Percentiles rank a stretch among this genome's conserved stretches.
phyloP scores from a whole-genome alignment of 2,888 invertebrate genomes.

The Notodonta dromedarius region DNA sequence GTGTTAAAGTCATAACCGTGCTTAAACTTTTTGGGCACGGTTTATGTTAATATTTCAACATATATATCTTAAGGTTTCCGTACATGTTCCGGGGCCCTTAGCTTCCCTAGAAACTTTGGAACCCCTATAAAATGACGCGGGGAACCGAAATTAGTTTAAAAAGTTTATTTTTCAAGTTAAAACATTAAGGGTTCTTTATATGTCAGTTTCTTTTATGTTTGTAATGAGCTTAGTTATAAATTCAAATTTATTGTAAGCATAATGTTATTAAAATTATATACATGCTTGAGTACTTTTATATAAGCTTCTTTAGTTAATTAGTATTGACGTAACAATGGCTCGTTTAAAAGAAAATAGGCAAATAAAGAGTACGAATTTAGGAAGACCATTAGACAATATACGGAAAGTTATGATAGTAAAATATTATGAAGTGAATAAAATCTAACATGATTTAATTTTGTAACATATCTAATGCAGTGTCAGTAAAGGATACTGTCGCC shows the following conservation, averaged over 20 bases:
- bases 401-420: too few relatives aligned
- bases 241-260: background rate
- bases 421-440: background rate
- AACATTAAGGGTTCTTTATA: background rate
- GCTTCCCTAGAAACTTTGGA: constrained; percentile 14
- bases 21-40: constrained; percentile 29
- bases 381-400: too few relatives aligned
- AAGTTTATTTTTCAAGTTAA: background rate
- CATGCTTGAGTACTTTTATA: background rate
- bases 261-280: too few relatives aligned
- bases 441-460: background rate
- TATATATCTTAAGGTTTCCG: constrained; percentile 8
- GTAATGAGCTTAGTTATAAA: background rate
- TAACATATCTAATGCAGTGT: background rate
- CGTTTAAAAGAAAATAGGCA: too few relatives aligned
- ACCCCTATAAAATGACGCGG: background rate
- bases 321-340: background rate
- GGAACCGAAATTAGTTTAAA: background rate
- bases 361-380: too few relatives aligned
- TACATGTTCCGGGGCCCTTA: constrained; percentile 7
- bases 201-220: background rate
- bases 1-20: constrained; percentile 23
- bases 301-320: background rate
- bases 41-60: constrained; percentile 16
- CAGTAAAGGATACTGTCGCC: constrained; percentile 4